Conservation (phyloP, 2,888 invertebrate species). For the Lasioglossum zephyrum region DNA sequence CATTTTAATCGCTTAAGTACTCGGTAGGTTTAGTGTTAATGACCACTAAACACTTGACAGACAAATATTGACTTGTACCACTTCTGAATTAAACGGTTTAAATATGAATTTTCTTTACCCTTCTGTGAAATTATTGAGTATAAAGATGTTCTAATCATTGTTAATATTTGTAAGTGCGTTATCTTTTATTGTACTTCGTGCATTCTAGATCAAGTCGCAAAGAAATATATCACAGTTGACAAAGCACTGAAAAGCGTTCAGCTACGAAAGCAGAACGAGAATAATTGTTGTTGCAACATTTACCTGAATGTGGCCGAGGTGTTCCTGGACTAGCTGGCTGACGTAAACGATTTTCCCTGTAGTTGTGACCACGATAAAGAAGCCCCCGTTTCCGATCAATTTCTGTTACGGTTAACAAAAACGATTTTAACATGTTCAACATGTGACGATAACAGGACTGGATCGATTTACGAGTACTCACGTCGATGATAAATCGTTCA, state of each 20-base stretch:
- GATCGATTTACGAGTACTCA: slow-evolving; percentile 75
- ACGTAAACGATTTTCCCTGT: slow-evolving; percentile 94
- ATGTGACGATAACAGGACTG: slow-evolving; percentile 30
- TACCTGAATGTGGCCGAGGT: slow-evolving; percentile 94
- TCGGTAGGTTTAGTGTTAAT: too few species aligned
- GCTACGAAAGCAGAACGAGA: background rate
- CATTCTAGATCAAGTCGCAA: background rate
- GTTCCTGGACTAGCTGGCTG: slow-evolving; percentile 93
- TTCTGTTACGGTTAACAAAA: slow-evolving; percentile 60
- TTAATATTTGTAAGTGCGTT: background rate
- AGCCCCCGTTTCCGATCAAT: slow-evolving; percentile 88
- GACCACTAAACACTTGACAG: too few species aligned
- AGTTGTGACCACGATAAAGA: slow-evolving; percentile 92
- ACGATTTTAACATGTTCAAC: slow-evolving; percentile 28
- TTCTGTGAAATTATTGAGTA: too few species aligned
- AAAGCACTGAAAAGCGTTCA: background rate
- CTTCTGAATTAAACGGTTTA: too few species aligned
- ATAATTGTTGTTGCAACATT: slow-evolving; percentile 66
- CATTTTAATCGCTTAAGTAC: too few species aligned
- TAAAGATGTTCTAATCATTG: background rate
- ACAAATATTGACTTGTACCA: too few species aligned
- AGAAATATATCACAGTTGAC: background rate
- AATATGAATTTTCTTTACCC: too few species aligned
- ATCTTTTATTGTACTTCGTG: background rate
- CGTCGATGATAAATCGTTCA: slow-evolving; percentile 83